These are phyloP conservation scores for Lithophane semibrunnea DNA, from an alignment of 2,888 invertebrate species.

Conservation along the genomic window DNA sequence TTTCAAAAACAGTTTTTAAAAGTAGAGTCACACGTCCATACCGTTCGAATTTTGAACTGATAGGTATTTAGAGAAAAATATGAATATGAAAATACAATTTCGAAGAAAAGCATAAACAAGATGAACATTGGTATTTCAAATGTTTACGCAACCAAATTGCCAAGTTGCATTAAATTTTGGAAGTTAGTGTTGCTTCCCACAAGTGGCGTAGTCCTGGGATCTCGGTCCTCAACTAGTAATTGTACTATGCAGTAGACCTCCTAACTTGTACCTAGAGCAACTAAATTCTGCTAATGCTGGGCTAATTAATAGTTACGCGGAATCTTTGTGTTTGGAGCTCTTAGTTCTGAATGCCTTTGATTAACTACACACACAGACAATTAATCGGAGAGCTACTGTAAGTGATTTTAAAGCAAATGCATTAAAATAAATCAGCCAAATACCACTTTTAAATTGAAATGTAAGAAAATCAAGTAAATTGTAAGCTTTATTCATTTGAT, in stretches of 20 bases:
- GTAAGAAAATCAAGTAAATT: background rate
- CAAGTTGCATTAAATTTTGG: slow-evolving; percentile 41
- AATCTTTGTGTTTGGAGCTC: slow-evolving; percentile 10
- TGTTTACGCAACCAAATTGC: slow-evolving; percentile 12
- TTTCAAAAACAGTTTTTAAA: background rate
- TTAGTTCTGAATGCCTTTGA: background rate
- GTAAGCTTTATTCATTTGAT: background rate
- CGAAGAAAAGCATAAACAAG: slow-evolving; percentile 9
- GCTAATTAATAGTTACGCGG: slow-evolving; percentile 51
- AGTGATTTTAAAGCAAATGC: too few species aligned
- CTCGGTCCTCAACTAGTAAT: slow-evolving; percentile 67
- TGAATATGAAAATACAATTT: background rate
- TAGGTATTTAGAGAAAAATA: background rate
- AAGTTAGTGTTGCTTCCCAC: slow-evolving; percentile 36
- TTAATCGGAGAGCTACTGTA: background rate
- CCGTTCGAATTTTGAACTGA: too few species aligned
- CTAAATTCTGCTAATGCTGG: slow-evolving; percentile 35
- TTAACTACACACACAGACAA: background rate
- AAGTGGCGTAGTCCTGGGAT: slow-evolving; percentile 35
- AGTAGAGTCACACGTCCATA: background rate
- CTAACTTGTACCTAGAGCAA: slow-evolving; percentile 45
- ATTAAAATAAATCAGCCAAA: background rate
- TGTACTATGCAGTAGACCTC: slow-evolving; percentile 49
- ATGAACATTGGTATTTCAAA: background rate
- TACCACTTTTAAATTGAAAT: background rate